These are phyloP conservation scores for Bombyx mandarina DNA, from an alignment of 1,140 invertebrate species.

Conservation along the genomic window DNA sequence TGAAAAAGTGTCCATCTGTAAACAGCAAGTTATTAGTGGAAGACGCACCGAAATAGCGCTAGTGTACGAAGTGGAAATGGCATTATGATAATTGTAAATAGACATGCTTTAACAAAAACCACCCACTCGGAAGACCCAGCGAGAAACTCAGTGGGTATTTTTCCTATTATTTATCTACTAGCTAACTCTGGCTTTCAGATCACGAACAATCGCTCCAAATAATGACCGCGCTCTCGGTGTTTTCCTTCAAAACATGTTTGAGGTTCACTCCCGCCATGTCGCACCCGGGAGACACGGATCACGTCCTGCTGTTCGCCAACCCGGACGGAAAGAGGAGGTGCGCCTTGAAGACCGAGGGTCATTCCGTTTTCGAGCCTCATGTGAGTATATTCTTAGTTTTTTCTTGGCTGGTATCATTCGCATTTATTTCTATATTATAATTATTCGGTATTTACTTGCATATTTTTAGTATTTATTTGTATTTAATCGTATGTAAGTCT, in stretches of 20 bases:
- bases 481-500: too few species aligned
- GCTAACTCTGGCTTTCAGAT: conserved; percentile 22
- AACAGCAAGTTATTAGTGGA: too few species aligned
- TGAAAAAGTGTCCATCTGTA: too few species aligned
- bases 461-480: too few species aligned
- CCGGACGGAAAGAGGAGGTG: conserved; percentile 33
- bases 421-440: too few species aligned
- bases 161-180: neutral
- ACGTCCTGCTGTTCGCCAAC: conserved; percentile 42
- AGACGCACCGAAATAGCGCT: too few species aligned
- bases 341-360: conserved; percentile 20
- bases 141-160: too few species aligned
- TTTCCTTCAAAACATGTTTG: conserved; percentile 43
- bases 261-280: conserved; percentile 40
- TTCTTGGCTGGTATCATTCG: conserved; percentile 29
- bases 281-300: conserved; percentile 15
- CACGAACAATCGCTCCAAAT: conserved; percentile 34
- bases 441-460: too few species aligned
- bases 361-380: conserved; percentile 31
- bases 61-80: too few species aligned
- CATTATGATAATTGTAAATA: too few species aligned
- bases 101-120: too few species aligned
- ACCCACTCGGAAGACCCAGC: too few species aligned
- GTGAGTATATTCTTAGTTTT: conserved; percentile 25
- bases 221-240: conserved; percentile 30